Conservation (phyloP, 2,113 vertebrate genomes). For the Rhynchomys soricoides region DNA sequence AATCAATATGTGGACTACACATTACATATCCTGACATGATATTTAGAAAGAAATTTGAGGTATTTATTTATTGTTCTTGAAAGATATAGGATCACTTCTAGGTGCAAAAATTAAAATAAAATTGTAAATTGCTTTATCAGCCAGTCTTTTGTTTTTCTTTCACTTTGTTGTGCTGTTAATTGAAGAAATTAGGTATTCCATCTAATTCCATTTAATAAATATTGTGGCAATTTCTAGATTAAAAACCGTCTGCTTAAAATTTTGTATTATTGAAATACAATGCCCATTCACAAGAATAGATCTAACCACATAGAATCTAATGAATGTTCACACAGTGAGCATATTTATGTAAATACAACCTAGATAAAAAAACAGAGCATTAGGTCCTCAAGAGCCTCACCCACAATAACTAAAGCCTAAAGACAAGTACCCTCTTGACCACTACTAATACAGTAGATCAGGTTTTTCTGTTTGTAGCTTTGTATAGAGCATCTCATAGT, state of each 20-base stretch:
- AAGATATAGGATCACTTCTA: background rate
- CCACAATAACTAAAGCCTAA: background rate
- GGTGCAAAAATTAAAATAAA: background rate
- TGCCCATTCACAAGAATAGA: background rate
- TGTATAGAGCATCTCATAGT: background rate
- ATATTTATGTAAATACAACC: background rate
- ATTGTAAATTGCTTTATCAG: background rate
- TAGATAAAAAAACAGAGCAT: background rate
- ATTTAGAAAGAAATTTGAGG: background rate
- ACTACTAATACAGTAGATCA: background rate
- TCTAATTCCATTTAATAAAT: background rate
- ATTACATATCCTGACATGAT: background rate
- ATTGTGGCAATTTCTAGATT: background rate
- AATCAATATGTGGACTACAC: background rate
- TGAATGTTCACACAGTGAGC: background rate
- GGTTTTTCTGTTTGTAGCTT: background rate
- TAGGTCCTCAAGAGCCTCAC: background rate
- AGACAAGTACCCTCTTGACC: background rate
- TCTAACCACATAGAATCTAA: background rate
- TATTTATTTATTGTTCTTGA: background rate
- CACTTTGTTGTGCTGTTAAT: background rate
- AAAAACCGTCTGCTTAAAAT: constrained; percentile 36
- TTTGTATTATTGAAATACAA: background rate
- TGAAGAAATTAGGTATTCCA: background rate
- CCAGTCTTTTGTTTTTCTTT: background rate